Evolutionary conservation across 1,140 invertebrate genomes (phyloP), one percentile per base, ranked within the genome.

Genomic region (Rhysida immarginata): DNA sequence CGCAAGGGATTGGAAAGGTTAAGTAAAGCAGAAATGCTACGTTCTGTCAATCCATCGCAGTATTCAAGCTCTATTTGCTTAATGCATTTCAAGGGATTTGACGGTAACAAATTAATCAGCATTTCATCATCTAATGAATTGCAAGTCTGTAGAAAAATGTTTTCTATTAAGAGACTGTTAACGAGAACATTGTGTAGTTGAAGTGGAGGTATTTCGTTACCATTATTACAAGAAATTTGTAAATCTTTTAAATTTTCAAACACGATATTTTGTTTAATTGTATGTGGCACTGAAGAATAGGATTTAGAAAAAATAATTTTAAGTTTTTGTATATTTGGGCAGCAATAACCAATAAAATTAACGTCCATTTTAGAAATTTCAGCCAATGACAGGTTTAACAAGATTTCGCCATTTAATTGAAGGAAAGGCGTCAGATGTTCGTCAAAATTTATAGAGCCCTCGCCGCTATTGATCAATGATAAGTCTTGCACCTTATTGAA

Each of bases 51-150:
- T 11, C 23, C 26, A 25, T 51, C 26, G 26, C 49, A 51, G 49
- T 51, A 51, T 27, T 51, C 49, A 16, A 51, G 49, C 20, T 51
- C 49, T 25, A 51, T n/a, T 8, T 11, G 23, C 26, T 25, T 51
- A 5, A 51, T 8, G 26, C 26, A 13, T 11, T 21, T 8, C 49
- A 51, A 11, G 8, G 49, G 23, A 25, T 51, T 51, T 8, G 49
- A 51, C 5, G 24, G 24, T 13, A 51, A 20, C 13, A 21, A 21
- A 27, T 51, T 25, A 27, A 11, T 51, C 5, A 51, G 49, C 3
- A 51, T 11, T 8, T 21, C 24, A 20, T 51, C 49, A 11, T 21
- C 26, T 3, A 51, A 20, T 16, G 24, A 16, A 8, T 51, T 21
- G 49, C 49, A 51, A 26, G 23, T 21, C 26, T 51, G 49, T 5